Evolutionary conservation across 2,113 vertebrate species (phyloP).

Genomic region (Engraulis encrasicolus): DNA sequence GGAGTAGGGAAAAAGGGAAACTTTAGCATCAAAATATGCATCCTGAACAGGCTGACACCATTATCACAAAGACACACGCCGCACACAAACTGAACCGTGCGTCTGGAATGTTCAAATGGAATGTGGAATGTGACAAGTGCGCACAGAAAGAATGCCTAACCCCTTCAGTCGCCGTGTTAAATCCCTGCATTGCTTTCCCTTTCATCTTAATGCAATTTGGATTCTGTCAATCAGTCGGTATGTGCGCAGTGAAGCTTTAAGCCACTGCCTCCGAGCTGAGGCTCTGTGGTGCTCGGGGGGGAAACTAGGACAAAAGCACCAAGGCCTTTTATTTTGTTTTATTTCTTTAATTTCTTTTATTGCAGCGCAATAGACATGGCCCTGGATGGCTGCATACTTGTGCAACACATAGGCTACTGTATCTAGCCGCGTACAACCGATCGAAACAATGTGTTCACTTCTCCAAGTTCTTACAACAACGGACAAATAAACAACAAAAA

Average conservation of each 20-base stretch:
- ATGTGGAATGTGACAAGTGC: slow-evolving; percentile 23
- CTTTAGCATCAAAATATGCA: not conserved
- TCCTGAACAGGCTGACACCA: not conserved
- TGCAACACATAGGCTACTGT: too few species aligned
- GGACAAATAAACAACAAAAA: not conserved
- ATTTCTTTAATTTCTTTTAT: not conserved
- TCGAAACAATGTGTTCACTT: not conserved
- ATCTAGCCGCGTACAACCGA: not conserved
- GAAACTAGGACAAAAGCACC: slow-evolving; percentile 14
- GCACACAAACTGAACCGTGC: not conserved
- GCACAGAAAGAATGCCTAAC: slow-evolving; percentile 28
- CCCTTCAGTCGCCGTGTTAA: slow-evolving; percentile 34
- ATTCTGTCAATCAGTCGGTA: slow-evolving; percentile 30
- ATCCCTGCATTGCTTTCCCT: slow-evolving; percentile 39
- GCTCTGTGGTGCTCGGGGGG: not conserved
- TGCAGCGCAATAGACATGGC: not conserved
- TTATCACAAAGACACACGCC: not conserved
- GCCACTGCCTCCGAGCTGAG: not conserved
- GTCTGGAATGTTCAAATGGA: slow-evolving; percentile 9
- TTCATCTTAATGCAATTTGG: slow-evolving; percentile 54
- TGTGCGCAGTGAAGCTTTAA: not conserved
- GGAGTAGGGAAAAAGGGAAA: not conserved
- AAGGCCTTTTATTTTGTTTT: too few species aligned
- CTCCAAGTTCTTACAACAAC: not conserved
- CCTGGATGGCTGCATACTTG: not conserved